Evolutionary conservation across 2,113 vertebrate species (phyloP), one percentile per base, ranked within the genome.

Genomic region (Ranitomeya variabilis): DNA sequence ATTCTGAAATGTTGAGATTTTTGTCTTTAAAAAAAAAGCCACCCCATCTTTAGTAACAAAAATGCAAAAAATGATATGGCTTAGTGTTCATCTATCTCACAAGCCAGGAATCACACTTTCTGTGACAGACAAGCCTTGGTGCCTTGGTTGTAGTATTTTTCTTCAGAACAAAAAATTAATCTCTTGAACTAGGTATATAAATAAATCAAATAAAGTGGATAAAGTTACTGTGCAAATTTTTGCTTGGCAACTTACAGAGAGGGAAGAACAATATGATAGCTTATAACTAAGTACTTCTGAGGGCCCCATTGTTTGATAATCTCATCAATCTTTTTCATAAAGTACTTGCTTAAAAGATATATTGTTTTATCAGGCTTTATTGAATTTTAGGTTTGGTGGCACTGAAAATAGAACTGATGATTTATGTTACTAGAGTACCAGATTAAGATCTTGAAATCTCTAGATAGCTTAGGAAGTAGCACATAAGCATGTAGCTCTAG

Each of bases 391-490:
- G 87, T 89, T 69, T 89, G 87, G 82, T 89, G 81, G 81, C 59
- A 85, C 87, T 85, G 81, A 89, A 89, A 89, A 89, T 89, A 85
- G 87, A 62, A 89, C 74, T n/a, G 81, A 89, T 89, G 87, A 89
- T 89, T 89, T 89, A 89, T 89, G 87, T 26, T 85, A 89, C 73
- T 69, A 69, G 73, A 89, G 21, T 77, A 16, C 67, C 77, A 73
- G 82, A 83, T 89, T 89, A 89, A 85, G 73, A 83, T 85, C 82
- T 89, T 85, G 87, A 89, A 89, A 85, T 89, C 81, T 89, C 87
- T 85, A 62, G 87, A 89, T 89, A 89, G 79, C 85, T 89, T 73
- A 89, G 82, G 62, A 83, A 89, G 21, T 88, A 54, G 69, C 16
- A 62, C 57, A 89, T 85, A 79, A 79, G 73, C 81, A 84, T 89